These are phyloP conservation scores for Varanus komodoensis DNA, from an alignment of 2,113 vertebrate species.

Conservation along the genomic window DNA sequence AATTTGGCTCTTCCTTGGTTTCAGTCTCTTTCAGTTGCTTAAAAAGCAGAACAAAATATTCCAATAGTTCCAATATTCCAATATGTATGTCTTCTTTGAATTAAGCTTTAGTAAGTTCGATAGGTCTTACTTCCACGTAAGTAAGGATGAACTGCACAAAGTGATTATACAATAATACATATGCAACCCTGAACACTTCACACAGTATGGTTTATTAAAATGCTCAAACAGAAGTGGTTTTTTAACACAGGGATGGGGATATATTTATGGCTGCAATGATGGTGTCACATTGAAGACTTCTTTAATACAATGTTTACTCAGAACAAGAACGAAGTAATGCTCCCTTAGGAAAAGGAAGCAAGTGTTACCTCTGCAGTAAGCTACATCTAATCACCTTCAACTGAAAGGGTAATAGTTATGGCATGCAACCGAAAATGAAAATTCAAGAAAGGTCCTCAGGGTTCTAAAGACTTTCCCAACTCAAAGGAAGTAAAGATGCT, in stretches of 20 bases:
- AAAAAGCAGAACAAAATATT: not conserved
- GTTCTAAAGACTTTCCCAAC: conserved; percentile 15
- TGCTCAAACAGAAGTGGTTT: not conserved
- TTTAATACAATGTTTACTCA: not conserved
- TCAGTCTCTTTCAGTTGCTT: not conserved
- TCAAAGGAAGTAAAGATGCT: conserved; percentile 35
- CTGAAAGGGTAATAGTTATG: not conserved
- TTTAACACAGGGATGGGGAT: conserved; percentile 4
- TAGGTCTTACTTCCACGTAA: not conserved
- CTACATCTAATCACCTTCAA: not conserved
- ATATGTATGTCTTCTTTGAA: not conserved
- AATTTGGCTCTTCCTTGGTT: not conserved
- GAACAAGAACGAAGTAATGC: not conserved
- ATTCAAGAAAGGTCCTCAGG: conserved; percentile 9
- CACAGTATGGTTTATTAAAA: not conserved
- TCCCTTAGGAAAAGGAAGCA: not conserved
- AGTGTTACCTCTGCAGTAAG: not conserved
- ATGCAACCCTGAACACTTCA: not conserved
- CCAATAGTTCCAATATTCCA: not conserved
- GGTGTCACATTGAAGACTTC: not conserved
- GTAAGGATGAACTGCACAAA: not conserved
- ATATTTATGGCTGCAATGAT: not conserved
- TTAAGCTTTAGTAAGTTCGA: not conserved
- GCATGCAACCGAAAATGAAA: not conserved
- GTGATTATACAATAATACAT: not conserved